Base-by-base conservation (phyloP, 2,797 vertebrate species). In the Sebastes flavidus region DNA sequence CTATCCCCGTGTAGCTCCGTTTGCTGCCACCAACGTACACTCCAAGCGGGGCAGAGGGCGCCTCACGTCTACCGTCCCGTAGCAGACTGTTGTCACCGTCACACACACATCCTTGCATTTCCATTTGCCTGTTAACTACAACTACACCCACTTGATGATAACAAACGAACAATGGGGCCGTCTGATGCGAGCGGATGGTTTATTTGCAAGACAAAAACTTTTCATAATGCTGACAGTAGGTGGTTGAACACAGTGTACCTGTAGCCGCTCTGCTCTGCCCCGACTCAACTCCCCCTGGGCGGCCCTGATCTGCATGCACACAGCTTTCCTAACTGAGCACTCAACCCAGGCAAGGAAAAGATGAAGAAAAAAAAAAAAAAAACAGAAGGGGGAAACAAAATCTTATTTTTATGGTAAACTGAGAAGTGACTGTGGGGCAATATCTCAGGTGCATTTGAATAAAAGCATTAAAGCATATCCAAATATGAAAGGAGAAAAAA, bases 401-500 rank as follows among this genome's bases (percentile, higher is more conserved):
- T 87, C 82, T 71, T 91, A 94, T 93, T 94, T 92, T 92, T 91
- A 95, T 93, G 91, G 90, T 93, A 91, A 95, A 94, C 91, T 83
- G 84, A 92, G 85, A 92, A 92, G 91, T 88, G 91, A 92, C 90
- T 92, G 89, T 88, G 87, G 85, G 85, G 76, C 89, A 90, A 90
- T 93, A 95, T 94, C 92, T 90, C 89, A 87, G 85, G 83, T 89
- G 88, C 81, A 96, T 96, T 96, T 96, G 94, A 95, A 96, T 96
- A 94, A 93, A 95, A 93, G 94, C 94, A 95, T 95, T 92, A 95
- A 95, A 94, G 94, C 91, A 91, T 95, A 94, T 91, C 92, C 81
- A 93, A 93, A 95, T 92, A 91, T 86, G 85, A 92, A 93, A 89
- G 81, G 87, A 76, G 18, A 55, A 56, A 29, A 67, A 32, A 52